phyloP scores from a whole-genome alignment of 2,888 invertebrate species.

The Brenthis ino region DNA sequence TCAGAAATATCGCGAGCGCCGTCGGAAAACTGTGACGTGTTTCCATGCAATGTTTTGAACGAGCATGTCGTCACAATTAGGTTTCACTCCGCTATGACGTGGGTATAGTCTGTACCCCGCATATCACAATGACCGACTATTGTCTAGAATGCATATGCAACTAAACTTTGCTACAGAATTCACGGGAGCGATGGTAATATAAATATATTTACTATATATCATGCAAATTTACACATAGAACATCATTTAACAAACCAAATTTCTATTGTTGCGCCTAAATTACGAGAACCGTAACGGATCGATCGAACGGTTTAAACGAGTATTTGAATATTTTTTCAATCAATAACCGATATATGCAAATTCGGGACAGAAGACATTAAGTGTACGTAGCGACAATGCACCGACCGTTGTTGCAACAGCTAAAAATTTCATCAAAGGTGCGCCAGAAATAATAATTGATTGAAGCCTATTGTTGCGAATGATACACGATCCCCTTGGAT shows the following conservation, averaged over 20 bases:
- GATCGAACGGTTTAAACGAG: constrained; percentile 69
- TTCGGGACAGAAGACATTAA: constrained; percentile 63
- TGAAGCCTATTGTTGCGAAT: constrained; percentile 72
- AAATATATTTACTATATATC: constrained; percentile 30
- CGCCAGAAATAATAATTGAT: constrained; percentile 79
- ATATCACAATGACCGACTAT: constrained; percentile 52
- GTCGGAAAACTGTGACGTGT: constrained; percentile 68
- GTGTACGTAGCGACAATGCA: constrained; percentile 66
- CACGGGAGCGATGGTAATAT: constrained; percentile 53
- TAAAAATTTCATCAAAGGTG: constrained; percentile 79
- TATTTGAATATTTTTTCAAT: constrained; percentile 81
- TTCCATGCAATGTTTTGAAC: constrained; percentile 70
- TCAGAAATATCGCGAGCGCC: constrained; percentile 67
- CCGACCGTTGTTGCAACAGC: constrained; percentile 79
- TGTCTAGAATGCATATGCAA: constrained; percentile 54
- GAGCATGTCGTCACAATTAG: constrained; percentile 67
- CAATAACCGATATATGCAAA: constrained; percentile 82
- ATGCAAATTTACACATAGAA: constrained; percentile 49
- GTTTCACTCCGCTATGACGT: constrained; percentile 66
- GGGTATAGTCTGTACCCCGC: constrained; percentile 67
- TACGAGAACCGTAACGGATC: constrained; percentile 76
- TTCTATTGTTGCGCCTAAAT: constrained; percentile 54
- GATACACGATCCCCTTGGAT: constrained; percentile 66
- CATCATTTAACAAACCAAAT: constrained; percentile 64
- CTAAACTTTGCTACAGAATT: constrained; percentile 52